Evolutionary conservation across 1,140 invertebrate genomes (phyloP).

Genomic region (Aporrectodea caliginosa): DNA sequence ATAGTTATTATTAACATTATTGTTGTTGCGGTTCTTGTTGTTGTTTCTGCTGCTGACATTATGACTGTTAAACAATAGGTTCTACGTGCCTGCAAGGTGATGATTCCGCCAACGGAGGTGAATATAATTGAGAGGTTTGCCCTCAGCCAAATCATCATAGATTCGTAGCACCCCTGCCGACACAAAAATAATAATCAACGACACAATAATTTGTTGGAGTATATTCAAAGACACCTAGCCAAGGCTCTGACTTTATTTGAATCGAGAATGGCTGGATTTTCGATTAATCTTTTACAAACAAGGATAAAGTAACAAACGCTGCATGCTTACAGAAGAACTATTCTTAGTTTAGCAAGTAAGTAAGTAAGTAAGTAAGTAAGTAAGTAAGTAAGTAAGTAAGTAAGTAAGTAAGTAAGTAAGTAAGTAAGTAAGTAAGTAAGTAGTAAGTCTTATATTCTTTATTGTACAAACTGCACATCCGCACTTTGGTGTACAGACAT

Average conservation of each 20-base stretch:
- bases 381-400: slow-evolving; percentile 5
- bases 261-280: neutral
- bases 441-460: neutral
- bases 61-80: neutral
- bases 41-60: neutral
- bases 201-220: neutral
- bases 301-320: no score
- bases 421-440: slow-evolving; percentile 5
- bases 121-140: neutral
- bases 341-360: neutral
- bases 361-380: slow-evolving; percentile 1
- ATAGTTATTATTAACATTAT: slow-evolving; percentile 2
- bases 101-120: neutral
- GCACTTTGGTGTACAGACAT: no score
- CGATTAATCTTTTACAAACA: neutral
- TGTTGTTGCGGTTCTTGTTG: neutral
- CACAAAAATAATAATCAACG: neutral
- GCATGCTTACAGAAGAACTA: neutral
- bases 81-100: neutral
- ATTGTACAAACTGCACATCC: no score
- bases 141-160: neutral
- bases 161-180: neutral
- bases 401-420: slow-evolving; percentile 5
- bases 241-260: neutral
- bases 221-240: neutral